Percentiles rank a stretch among this genome's conserved stretches.
These are phyloP conservation scores for Chrysolina oricalcia DNA, from an alignment of 2,888 invertebrate genomes.

Conservation along the genomic window DNA sequence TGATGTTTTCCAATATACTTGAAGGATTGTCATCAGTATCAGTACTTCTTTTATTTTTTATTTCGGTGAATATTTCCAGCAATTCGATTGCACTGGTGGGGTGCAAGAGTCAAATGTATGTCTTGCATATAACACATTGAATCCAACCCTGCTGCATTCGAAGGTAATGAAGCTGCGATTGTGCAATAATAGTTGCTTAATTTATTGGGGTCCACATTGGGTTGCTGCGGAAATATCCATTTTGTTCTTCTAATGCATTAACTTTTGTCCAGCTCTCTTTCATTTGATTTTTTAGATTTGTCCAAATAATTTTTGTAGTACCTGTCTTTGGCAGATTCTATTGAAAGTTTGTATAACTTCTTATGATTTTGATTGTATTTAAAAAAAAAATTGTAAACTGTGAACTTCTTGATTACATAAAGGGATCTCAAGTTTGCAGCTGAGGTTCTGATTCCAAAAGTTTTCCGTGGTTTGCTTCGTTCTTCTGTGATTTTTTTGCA, in stretches of 20 bases:
- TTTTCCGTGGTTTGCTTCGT: slow-evolving; percentile 2
- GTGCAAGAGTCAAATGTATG: not conserved
- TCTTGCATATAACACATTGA: too few relatives aligned
- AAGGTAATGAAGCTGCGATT: too few relatives aligned
- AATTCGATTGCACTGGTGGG: not conserved
- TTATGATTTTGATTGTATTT: not conserved
- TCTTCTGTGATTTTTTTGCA: too few relatives aligned
- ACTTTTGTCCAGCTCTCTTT: not conserved
- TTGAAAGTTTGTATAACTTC: not conserved
- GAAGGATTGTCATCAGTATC: not conserved
- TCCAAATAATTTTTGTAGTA: not conserved
- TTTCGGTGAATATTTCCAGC: not conserved
- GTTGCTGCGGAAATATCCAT: too few relatives aligned
- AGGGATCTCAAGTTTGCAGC: not conserved
- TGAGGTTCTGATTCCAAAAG: not conserved
- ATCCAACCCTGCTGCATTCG: too few relatives aligned
- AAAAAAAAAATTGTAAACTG: not conserved
- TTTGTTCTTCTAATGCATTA: not conserved
- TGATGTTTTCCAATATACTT: too few relatives aligned
- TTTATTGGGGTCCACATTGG: not conserved
- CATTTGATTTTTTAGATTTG: not conserved
- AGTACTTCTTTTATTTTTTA: slow-evolving; percentile 12
- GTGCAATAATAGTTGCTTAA: not conserved
- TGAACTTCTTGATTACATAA: not conserved
- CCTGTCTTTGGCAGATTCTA: not conserved